Evolutionary conservation across 2,113 vertebrate genomes (phyloP).

Genomic region (Megaceryle maxima): DNA sequence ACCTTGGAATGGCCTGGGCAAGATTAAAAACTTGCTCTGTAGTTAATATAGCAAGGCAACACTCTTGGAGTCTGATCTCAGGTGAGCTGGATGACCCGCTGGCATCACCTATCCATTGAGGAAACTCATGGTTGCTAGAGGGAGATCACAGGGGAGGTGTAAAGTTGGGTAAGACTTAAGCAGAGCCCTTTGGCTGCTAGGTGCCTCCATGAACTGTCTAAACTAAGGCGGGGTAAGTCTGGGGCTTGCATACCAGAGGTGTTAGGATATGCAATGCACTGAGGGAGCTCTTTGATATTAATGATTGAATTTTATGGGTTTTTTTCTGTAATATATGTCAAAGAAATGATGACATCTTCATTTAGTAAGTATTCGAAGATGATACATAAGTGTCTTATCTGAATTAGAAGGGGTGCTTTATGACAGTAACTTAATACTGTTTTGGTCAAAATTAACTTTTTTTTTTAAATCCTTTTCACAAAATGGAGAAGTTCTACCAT

Average conservation of each 20-base stretch:
- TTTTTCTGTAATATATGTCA: neutral
- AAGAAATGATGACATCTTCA: neutral
- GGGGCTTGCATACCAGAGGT: neutral
- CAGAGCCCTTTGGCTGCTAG: neutral
- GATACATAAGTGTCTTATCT: neutral
- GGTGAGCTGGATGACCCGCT: neutral
- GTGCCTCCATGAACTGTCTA: neutral
- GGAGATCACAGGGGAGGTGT: neutral
- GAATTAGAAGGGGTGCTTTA: neutral
- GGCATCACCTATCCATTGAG: neutral
- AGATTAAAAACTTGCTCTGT: neutral
- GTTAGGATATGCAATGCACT: neutral
- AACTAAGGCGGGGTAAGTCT: neutral
- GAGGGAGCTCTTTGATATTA: neutral
- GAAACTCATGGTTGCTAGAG: neutral
- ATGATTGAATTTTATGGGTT: neutral
- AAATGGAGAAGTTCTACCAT: neutral
- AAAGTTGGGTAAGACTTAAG: neutral
- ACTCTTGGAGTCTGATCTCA: neutral
- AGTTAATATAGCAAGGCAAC: neutral
- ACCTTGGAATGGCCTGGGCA: neutral
- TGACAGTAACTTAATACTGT: neutral
- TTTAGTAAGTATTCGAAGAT: neutral
- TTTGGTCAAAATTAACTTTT: neutral
- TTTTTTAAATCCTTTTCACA: accelerated